Evolutionary conservation across 2,888 invertebrate genomes (phyloP).

Genomic region (Apamea monoglypha): DNA sequence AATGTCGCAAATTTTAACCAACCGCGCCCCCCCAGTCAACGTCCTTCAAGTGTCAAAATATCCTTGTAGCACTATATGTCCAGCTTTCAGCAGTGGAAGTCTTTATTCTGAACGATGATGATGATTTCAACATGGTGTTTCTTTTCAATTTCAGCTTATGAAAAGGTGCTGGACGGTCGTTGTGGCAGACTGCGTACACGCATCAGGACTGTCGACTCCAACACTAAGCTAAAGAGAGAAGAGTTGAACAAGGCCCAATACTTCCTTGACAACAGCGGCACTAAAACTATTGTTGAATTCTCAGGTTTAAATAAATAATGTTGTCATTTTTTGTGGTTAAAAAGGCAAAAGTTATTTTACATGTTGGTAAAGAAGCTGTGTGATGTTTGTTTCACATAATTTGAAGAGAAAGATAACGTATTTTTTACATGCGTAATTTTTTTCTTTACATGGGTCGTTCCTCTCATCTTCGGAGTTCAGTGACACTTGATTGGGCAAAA

Average conservation of each 20-base stretch:
- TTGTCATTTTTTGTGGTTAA: not conserved
- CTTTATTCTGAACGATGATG: not conserved
- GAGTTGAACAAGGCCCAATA: slow-evolving; percentile 84
- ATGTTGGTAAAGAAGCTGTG: not conserved
- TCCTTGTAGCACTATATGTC: not conserved
- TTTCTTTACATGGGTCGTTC: not conserved
- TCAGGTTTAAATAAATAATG: slow-evolving; percentile 53
- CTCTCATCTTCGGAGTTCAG: not conserved
- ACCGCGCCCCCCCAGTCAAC: not conserved
- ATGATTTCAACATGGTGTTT: not conserved
- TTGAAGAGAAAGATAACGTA: not conserved
- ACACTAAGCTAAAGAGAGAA: slow-evolving; percentile 79
- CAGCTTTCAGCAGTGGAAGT: not conserved
- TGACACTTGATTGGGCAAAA: not conserved
- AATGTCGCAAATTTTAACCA: no score
- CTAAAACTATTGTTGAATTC: slow-evolving; percentile 80
- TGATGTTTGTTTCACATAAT: slow-evolving; percentile 5
- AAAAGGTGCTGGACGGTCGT: slow-evolving; percentile 84
- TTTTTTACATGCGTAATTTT: not conserved
- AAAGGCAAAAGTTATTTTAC: not conserved
- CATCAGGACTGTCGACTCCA: slow-evolving; percentile 80
- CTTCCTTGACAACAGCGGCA: slow-evolving; percentile 77
- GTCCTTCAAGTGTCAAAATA: not conserved
- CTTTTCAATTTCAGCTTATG: slow-evolving; percentile 80
- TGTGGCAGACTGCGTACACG: slow-evolving; percentile 85